Evolutionary conservation across 2,113 vertebrate species (phyloP), one percentile per base, ranked within the genome.

Genomic region (Tetrax tetrax): DNA sequence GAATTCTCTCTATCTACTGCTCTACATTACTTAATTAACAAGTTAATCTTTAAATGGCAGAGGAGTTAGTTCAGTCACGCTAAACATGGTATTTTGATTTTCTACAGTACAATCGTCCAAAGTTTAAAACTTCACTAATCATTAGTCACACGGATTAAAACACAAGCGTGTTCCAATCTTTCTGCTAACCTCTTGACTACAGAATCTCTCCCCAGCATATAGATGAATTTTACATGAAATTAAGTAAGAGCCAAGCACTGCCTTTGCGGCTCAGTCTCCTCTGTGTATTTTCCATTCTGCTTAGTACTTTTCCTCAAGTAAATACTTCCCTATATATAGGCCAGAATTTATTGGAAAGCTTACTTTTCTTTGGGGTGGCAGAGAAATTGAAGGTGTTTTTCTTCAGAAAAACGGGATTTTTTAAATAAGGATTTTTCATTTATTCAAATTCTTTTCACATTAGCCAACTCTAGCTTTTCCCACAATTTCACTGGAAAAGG

Each of bases 1-100:
- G 35, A 29, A 84, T 87, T 79, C 47, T 95, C 27, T 53, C 48
- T 35, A 6, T 2, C 59, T n/a, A 33, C 50, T 71, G 37, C 33
- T 90, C 35, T 61, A 23, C 9, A 20, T n/a, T 51, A 23, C 27
- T 89, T 50, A 19, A 79, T 50, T 57, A 90, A 82, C 25, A 96
- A 91, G 13, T 38, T 69, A 74, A 83, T 81, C 89, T 90, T 94
- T 61, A 89, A 97, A 86, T 38, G 70, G 85, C 54, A 87, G 74
- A 87, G 45, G 54, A 86, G 56, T 89, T 80, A 60, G 78, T 77
- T 89, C 86, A 83, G 45, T 28, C 48, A 74, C 12, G 53, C 43
- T 83, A 86, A 90, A 91, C 1, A 3, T 18, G 54, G 24, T 20
- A 22, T 66, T 87, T 93, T 86, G n/a, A 78, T 90, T 92, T 72